Base-by-base conservation (phyloP, 2,888 invertebrate species). In the Meiosimyza decipiens region DNA sequence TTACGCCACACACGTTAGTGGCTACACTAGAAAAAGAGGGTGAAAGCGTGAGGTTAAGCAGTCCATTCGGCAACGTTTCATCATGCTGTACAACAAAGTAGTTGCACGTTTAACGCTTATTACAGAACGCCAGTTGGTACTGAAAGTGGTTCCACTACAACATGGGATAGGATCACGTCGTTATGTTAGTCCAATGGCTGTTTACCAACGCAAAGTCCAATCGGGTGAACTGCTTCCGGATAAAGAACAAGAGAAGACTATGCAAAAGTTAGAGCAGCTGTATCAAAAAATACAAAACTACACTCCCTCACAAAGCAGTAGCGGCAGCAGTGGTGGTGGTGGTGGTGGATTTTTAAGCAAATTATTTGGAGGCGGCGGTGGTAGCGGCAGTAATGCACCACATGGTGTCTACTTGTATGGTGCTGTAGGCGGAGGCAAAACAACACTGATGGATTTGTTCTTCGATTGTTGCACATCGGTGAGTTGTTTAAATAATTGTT, bases 371-470 rank as follows among this genome's bases (percentile, higher is more conserved):
- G 74, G 73, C 5, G 66, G 71, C 1, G 57, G 63, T 1, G 68
- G 59, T 0, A 73, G 76, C 0, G 78, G 81, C 52, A 79, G 77
- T 47, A 77, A 81, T 33, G 75, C 83, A 0, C 84, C 84, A 2
- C 73, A 77, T 86, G 97, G 97, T 6, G 87, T 97, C 13, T 97
- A 98, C 83, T 91, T 97, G 73, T 92, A 94, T 88, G 97, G 97
- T 71, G 93, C 96, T 82, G 96, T 96, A 76, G 96, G 97, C 62
- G 95, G 96, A 79, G 99, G 99, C 60, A 99, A 99, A 90, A 99
- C 99, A 7, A 99, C 99, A 93, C 88, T 99, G 73, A 99, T 99
- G 99, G 99, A 99, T 88, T 88, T 99, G 81, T 99, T 99, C 88
- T 96, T 94, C 89, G 92, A 96, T 80, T 91, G 92, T 82, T 92